Conservation (phyloP, 1,140 invertebrate genomes). For the Drosophila subobscura region DNA sequence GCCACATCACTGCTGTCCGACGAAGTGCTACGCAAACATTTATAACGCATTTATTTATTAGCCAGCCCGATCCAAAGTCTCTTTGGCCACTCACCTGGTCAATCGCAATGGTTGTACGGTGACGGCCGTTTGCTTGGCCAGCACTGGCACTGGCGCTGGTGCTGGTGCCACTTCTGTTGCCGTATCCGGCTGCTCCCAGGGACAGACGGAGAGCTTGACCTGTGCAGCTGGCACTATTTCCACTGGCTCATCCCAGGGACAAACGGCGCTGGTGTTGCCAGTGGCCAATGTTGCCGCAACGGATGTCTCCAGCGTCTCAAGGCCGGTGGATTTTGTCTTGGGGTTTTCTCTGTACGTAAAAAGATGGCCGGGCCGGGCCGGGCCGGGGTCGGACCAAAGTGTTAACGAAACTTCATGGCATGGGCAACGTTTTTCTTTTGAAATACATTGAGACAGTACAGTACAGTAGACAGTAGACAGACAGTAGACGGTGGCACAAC, state of each 20-base stretch:
- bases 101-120: slow-evolving; percentile 43
- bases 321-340: slow-evolving; percentile 62
- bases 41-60: background rate
- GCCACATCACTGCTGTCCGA: slow-evolving; percentile 88
- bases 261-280: slow-evolving; percentile 86
- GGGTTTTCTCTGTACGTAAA: slow-evolving; percentile 55
- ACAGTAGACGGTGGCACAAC: no score
- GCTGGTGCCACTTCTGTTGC: slow-evolving; percentile 7
- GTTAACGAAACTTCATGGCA: no score
- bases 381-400: no score
- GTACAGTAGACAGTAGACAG: no score
- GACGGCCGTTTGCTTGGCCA: slow-evolving; percentile 21
- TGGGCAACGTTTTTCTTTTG: no score
- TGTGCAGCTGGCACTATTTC: slow-evolving; percentile 18
- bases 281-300: slow-evolving; percentile 85
- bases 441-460: no score
- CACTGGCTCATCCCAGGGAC: slow-evolving; percentile 87
- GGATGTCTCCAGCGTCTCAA: slow-evolving; percentile 79
- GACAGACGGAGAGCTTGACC: slow-evolving; percentile 69
- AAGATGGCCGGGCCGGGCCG: no score
- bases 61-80: background rate
- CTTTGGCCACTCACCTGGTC: slow-evolving; percentile 48
- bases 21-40: slow-evolving; percentile 85
- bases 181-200: slow-evolving; percentile 66
- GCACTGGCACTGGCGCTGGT: background rate